Evolutionary conservation across 2,113 vertebrate genomes (phyloP).

Genomic region (Oryzias celebensis): DNA sequence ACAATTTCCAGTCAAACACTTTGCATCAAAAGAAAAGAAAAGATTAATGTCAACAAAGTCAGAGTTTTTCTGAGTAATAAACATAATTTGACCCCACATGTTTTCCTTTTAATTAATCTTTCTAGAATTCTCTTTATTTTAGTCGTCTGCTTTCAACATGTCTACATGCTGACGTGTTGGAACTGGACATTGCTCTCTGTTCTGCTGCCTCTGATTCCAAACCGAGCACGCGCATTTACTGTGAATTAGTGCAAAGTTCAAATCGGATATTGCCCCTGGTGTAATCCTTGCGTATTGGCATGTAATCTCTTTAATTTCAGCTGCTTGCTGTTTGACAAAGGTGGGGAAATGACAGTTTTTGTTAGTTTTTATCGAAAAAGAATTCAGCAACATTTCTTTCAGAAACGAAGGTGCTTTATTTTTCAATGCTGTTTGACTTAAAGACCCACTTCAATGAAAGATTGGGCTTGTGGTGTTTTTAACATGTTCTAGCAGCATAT

Average conservation of each 20-base stretch:
- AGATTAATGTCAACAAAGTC: constrained; percentile 3
- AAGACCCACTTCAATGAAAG: too few relatives aligned
- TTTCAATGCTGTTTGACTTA: too few relatives aligned
- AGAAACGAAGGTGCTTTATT: too few relatives aligned
- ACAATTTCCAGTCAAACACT: neutral
- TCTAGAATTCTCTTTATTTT: neutral
- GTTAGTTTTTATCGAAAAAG: too few relatives aligned
- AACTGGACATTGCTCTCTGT: constrained; percentile 70
- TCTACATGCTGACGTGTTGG: constrained; percentile 63
- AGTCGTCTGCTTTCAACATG: constrained; percentile 25
- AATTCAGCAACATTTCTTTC: too few relatives aligned
- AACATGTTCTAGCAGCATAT: too few relatives aligned
- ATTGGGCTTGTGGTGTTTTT: too few relatives aligned
- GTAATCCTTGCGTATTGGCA: neutral
- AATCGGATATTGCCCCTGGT: neutral
- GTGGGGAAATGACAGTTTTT: too few relatives aligned
- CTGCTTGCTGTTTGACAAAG: neutral
- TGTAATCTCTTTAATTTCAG: constrained; percentile 4
- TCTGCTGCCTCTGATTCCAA: constrained; percentile 31
- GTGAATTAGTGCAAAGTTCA: constrained; percentile 55
- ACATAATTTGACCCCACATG: too few relatives aligned
- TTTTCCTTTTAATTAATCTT: neutral
- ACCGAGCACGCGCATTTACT: constrained; percentile 21
- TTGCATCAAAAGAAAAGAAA: constrained; percentile 6
- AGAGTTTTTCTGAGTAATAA: too few relatives aligned